phyloP scores from a whole-genome alignment of 2,888 invertebrate species.

The Habrosyne pyritoides region DNA sequence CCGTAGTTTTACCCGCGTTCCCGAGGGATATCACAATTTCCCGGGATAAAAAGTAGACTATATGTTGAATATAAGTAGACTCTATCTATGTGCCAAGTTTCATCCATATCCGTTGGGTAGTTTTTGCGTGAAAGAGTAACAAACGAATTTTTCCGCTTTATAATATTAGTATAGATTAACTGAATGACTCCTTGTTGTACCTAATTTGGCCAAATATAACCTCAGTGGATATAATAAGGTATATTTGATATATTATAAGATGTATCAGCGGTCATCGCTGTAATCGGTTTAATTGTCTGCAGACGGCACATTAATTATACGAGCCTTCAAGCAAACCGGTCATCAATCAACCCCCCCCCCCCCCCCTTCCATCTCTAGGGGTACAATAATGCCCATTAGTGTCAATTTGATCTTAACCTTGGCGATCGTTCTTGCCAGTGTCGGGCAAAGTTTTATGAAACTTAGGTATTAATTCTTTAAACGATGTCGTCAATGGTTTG shows the following conservation, averaged over 20 bases:
- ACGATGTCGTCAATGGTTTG: constrained; percentile 16
- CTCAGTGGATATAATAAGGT: neutral
- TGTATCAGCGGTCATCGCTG: constrained; percentile 29
- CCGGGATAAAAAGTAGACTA: too few relatives aligned
- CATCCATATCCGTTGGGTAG: too few relatives aligned
- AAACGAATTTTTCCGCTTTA: too few relatives aligned
- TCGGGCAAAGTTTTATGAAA: constrained; percentile 8
- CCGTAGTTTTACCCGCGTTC: too few relatives aligned
- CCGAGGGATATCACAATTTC: too few relatives aligned
- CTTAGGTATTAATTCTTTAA: constrained; percentile 16
- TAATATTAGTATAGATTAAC: too few relatives aligned
- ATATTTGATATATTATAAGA: constrained; percentile 22
- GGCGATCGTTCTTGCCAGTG: constrained; percentile 10
- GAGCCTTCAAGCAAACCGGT: constrained; percentile 51
- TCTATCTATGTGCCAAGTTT: too few relatives aligned
- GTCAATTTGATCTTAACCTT: constrained; percentile 55
- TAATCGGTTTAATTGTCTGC: constrained; percentile 51
- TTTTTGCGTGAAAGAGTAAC: too few relatives aligned
- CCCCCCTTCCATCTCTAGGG: constrained; percentile 24
- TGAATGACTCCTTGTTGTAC: too few relatives aligned
- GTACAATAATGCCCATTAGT: constrained; percentile 57
- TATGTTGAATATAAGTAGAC: too few relatives aligned
- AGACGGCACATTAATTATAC: constrained; percentile 67
- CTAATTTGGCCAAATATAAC: neutral
- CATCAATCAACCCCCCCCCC: constrained; percentile 62